Evolutionary conservation across 2,888 invertebrate genomes (phyloP).

Genomic region (Galerucella nymphaeae): DNA sequence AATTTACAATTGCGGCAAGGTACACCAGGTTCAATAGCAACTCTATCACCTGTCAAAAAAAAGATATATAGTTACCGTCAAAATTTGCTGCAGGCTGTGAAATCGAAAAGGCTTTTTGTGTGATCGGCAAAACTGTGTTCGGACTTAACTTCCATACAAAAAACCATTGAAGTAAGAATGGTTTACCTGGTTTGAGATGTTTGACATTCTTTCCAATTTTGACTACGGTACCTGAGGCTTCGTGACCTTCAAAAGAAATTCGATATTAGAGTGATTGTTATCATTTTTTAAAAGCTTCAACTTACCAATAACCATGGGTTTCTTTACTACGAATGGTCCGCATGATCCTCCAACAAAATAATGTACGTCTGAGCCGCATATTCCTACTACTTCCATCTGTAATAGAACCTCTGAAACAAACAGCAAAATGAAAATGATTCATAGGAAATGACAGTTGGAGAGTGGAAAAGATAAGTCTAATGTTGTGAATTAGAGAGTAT

Average conservation of each 20-base stretch:
- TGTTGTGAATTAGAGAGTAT: no score
- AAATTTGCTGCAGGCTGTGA: no score
- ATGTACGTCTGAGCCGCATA: conserved; percentile 96
- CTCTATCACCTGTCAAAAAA: conserved; percentile 78
- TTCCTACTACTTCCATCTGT: conserved; percentile 93
- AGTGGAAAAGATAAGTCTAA: no score
- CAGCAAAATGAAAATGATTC: conserved; percentile 37
- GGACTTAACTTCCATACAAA: no score
- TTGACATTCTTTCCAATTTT: conserved; percentile 80
- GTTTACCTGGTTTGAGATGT: conserved; percentile 71
- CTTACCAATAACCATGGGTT: conserved; percentile 91
- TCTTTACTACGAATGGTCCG: conserved; percentile 87
- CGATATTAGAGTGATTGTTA: background rate
- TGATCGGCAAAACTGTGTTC: no score
- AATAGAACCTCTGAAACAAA: conserved; percentile 81
- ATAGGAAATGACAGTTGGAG: no score
- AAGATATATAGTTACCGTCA: background rate
- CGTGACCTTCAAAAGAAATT: conserved; percentile 86
- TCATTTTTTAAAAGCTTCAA: background rate
- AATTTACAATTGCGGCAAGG: conserved; percentile 85
- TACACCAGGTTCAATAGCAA: conserved; percentile 94
- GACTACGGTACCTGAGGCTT: conserved; percentile 84
- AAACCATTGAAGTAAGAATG: background rate
- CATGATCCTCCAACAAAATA: conserved; percentile 88
- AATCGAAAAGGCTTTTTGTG: no score